A percentile compares a stretch with the other conserved stretches of the same genome.
Conservation (phyloP, 2,113 vertebrate species). For the Holacanthus passer region DNA sequence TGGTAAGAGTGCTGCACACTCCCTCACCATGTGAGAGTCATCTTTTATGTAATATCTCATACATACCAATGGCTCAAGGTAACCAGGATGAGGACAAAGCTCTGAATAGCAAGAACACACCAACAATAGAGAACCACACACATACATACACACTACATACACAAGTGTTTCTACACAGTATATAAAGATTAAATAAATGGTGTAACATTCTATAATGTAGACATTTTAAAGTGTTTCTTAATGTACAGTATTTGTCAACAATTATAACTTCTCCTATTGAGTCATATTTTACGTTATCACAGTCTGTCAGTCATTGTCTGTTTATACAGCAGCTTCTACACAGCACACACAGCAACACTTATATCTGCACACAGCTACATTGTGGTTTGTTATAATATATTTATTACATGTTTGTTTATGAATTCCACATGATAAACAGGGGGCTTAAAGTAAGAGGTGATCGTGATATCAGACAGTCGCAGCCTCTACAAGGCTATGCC, state of each 20-base stretch:
- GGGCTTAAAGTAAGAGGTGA: neutral
- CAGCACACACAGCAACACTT: neutral
- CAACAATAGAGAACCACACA: slow-evolving; percentile 1
- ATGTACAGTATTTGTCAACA: neutral
- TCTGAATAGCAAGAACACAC: slow-evolving; percentile 10
- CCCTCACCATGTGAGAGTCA: slow-evolving; percentile 61
- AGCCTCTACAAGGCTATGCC: neutral
- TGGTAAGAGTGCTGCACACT: slow-evolving; percentile 43
- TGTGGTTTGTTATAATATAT: neutral
- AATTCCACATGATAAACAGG: too few relatives aligned
- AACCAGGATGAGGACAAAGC: slow-evolving; percentile 13
- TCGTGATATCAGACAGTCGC: neutral
- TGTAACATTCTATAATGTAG: neutral
- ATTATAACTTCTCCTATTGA: neutral
- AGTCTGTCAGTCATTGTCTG: neutral
- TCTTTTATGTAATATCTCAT: slow-evolving; percentile 73
- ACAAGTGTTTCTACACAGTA: neutral
- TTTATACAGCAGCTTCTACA: neutral
- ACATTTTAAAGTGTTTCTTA: neutral
- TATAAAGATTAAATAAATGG: neutral
- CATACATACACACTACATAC: neutral
- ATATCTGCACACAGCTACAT: neutral
- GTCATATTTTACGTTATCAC: neutral
- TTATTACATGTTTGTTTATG: neutral
- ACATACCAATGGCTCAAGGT: slow-evolving; percentile 54